phyloP scores from a whole-genome alignment of 1,140 invertebrate species.

The Hyles vespertilio region DNA sequence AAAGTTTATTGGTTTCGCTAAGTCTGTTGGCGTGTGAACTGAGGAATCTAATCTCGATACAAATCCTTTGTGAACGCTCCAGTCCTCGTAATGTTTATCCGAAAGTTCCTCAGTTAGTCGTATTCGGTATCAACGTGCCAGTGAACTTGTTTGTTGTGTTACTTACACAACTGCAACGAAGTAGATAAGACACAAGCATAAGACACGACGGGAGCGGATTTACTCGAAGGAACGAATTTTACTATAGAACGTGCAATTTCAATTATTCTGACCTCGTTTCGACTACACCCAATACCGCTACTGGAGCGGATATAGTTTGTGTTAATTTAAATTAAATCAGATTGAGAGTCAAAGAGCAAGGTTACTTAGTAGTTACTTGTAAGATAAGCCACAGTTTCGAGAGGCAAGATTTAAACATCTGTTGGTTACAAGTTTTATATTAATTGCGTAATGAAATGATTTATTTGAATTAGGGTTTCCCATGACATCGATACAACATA shows the following conservation, averaged over 20 bases:
- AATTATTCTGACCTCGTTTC: conserved; percentile 7
- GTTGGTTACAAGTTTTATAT: background rate
- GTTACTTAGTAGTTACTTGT: too few species aligned
- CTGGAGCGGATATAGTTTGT: background rate
- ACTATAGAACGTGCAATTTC: conserved; percentile 8
- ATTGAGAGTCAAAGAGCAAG: too few species aligned
- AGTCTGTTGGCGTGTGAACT: too few species aligned
- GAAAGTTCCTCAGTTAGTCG: conserved; percentile 19
- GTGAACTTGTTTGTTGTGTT: conserved; percentile 47
- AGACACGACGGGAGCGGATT: conserved; percentile 29
- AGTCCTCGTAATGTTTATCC: conserved; percentile 19
- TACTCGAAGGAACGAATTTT: conserved; percentile 21
- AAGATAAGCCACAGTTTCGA: too few species aligned
- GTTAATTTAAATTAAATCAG: too few species aligned
- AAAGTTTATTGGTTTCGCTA: too few species aligned
- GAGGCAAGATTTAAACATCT: background rate
- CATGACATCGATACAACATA: background rate
- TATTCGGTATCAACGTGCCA: conserved; percentile 32
- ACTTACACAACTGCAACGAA: conserved; percentile 41
- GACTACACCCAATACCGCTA: background rate
- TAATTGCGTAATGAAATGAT: background rate
- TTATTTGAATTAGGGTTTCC: background rate
- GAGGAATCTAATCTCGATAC: too few species aligned
- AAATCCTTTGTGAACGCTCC: too few species aligned
- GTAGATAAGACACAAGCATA: conserved; percentile 42